These are phyloP conservation scores for Istiophorus platypterus DNA, from an alignment of 2,113 vertebrate species.

Conservation along the genomic window DNA sequence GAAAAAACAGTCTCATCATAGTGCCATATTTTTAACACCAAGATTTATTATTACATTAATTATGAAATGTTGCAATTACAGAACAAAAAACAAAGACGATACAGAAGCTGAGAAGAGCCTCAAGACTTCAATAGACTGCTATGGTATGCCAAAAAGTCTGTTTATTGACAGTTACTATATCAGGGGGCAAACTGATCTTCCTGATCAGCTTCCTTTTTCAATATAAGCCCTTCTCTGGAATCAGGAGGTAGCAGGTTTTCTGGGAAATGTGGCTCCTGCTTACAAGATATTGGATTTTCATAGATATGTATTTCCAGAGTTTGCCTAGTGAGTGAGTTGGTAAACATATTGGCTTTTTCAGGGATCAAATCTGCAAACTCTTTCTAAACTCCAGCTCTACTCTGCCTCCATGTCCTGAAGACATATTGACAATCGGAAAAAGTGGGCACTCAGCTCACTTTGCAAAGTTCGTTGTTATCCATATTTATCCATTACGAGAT, in stretches of 20 bases:
- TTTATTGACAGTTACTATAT: neutral
- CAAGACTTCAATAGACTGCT: neutral
- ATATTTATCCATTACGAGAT: conserved; percentile 50
- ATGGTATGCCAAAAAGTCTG: no score
- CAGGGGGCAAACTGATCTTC: neutral
- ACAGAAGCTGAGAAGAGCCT: neutral
- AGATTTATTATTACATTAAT: neutral
- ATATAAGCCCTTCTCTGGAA: neutral
- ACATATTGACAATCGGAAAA: conserved; percentile 60
- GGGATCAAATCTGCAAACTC: conserved; percentile 37
- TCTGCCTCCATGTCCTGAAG: conserved; percentile 33
- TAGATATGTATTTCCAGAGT: neutral
- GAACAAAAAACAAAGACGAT: neutral
- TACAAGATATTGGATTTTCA: neutral
- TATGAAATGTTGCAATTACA: conserved; percentile 2
- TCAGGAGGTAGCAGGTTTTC: neutral
- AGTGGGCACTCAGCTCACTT: conserved; percentile 21
- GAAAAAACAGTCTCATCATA: neutral
- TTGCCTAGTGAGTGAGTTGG: neutral
- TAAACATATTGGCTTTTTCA: conserved; percentile 20
- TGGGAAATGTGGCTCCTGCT: neutral
- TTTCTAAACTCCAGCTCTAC: conserved; percentile 30
- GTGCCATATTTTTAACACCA: neutral
- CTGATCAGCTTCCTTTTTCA: neutral
- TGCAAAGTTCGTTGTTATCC: conserved; percentile 28